Evolutionary conservation across 2,797 vertebrate genomes (phyloP).

Genomic region (Mergus octosetaceus): DNA sequence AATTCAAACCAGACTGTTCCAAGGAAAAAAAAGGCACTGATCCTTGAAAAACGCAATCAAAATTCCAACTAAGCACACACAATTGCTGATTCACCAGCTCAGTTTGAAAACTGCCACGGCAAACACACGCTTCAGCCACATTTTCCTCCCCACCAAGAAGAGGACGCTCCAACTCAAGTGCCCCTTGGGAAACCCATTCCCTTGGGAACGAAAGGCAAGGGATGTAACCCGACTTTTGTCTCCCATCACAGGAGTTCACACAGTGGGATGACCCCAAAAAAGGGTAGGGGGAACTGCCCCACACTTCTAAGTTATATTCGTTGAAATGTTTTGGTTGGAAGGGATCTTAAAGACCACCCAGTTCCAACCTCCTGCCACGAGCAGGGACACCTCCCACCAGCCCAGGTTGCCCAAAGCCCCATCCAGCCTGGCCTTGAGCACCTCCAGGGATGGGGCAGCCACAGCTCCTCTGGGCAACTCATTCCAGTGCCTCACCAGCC

Average conservation of each 20-base stretch:
- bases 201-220: not conserved
- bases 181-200: not conserved
- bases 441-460: no score
- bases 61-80: not conserved
- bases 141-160: not conserved
- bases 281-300: no score
- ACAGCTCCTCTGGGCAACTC: no score
- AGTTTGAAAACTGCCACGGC: not conserved
- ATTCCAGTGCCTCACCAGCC: no score
- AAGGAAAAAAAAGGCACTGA: not conserved
- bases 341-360: no score
- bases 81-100: not conserved
- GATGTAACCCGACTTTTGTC: not conserved
- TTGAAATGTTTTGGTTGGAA: no score
- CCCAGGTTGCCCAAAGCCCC: no score
- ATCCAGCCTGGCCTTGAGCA: no score
- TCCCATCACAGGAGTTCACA: not conserved
- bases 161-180: accelerated
- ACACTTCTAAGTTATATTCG: not conserved
- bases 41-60: not conserved
- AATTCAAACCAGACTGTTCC: not conserved
- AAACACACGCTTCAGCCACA: not conserved
- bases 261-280: not conserved
- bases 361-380: no score
- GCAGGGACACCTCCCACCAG: no score